These are phyloP conservation scores for Zalophus californianus DNA, from an alignment of 2,797 vertebrate genomes.

Conservation along the genomic window DNA sequence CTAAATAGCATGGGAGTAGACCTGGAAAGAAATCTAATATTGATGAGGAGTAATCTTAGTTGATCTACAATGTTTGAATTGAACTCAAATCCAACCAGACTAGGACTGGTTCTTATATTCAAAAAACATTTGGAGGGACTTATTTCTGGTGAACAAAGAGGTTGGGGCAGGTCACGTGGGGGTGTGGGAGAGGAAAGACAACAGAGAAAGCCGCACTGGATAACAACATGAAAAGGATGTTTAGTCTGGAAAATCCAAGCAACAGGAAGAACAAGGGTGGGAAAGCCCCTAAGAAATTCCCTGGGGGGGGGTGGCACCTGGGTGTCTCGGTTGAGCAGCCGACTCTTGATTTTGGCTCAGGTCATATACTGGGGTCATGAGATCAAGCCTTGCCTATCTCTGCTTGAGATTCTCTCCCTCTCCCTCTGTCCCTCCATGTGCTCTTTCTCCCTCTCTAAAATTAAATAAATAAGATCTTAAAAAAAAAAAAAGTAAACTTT, in stretches of 20 bases:
- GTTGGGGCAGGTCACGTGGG: not conserved
- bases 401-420: not conserved
- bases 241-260: constrained; percentile 31
- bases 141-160: not conserved
- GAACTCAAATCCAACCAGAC: constrained; percentile 6
- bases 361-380: not conserved
- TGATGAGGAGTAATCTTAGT: constrained; percentile 5
- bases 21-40: not conserved
- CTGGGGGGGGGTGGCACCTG: not conserved
- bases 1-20: not conserved
- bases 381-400: not conserved
- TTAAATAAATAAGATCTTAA: not conserved
- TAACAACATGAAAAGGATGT: not conserved
- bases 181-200: not conserved
- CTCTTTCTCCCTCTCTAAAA: not conserved
- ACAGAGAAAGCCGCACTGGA: not conserved
- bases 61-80: constrained; percentile 9
- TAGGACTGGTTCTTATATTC: not conserved
- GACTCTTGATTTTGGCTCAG: not conserved
- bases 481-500: not conserved
- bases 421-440: not conserved
- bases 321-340: not conserved
- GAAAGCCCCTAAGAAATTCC: not conserved
- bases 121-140: not conserved
- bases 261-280: not conserved